Evolutionary conservation across 2,113 vertebrate species (phyloP), one percentile per base, ranked within the genome.

Genomic region (Nipponia nippon): DNA sequence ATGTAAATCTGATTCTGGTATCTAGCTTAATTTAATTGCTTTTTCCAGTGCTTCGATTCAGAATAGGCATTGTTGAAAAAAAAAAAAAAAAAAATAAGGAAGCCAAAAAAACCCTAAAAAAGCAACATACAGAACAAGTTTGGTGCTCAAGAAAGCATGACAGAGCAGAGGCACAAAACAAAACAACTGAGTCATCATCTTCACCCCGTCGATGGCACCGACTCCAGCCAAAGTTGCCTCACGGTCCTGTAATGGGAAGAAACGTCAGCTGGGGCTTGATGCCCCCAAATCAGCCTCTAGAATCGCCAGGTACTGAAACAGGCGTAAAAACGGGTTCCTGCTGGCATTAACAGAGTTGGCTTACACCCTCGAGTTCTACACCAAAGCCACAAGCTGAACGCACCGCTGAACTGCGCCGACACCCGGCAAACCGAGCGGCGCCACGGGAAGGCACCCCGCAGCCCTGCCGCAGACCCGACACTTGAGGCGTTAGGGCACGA

Each of bases 331-430:
- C 0, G 9, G 46, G 46, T 4, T 18, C 40, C 25, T 40, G 1
- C 0, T 5, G 25, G 5, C 21, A 7, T 5, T 6, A 27, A 27
- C 0, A 2, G 23, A 5, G 16, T 0, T 6, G 9, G 5, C 4
- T 59, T 44, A 14, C 69, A 38, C n/a, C 5, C 47, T 13, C 5
- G 4, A 34, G 30, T 5, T 21, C 32, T 5, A 9, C 27, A 9
- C 29, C 78, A 5, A 21, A 34, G 16, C 1, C 25, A 8, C 16
- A 19, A n/a, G 11, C 18, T 15, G 20, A 2, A 36, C 34, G 1
- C 0, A 15, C 9, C 47, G 2, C 55, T 3, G 4, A 9, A 9
- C 16, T 5, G 20, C 38, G 11, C 8, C 3, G 38, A 50, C 32
- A 7, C 26, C 25, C 2, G 13, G 40, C 4, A 10, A 6, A 15